Evolutionary conservation across 2,888 invertebrate species (phyloP), one percentile per base, ranked within the genome.

Genomic region (Plusia festucae): DNA sequence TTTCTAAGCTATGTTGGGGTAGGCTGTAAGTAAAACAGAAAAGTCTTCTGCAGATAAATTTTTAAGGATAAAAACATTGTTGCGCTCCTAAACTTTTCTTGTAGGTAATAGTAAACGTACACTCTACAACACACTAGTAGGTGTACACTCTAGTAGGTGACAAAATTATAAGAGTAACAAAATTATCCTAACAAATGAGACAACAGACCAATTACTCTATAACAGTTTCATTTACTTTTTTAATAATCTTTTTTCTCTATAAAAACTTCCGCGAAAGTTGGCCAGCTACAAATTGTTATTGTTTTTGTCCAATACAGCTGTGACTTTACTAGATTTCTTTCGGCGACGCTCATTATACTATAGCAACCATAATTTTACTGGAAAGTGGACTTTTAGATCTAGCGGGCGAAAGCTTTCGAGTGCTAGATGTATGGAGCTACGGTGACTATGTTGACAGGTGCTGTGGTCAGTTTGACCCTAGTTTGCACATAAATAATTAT

Each of bases 281-380:
- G 34, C 40, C 58, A 54, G 6, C 15, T 44, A 24, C 69, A 57
- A 65, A 55, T 64, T 65, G 60, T 81, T 82, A 81, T 86, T 85
- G 81, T 84, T 86, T 84, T 85, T 81, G 78, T 70, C 60, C 69
- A 68, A 78, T 74, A 79, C 81, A 83, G 83, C 82, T 75, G 59
- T 79, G 79, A 83, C 68, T 77, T 78, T 79, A 84, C 76, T 80
- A 81, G 88, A 88, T 91, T 90, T 91, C 88, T 88, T 90, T 89
- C 85, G 85, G 87, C 82, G 80, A 85, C 83, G 85, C 84, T 88
- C 78, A 83, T 88, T 88, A 87, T 68, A 60, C 74, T 83, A 82
- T 60, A 61, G 85, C 79, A 80, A 82, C 87, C 82, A 88, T 83
- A 61, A 60, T 73, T 82, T 81, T 60, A 58, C 62, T 59, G 59